Base-by-base conservation (phyloP, 2,888 invertebrate species). In the Drosophila flavopinicola region DNA sequence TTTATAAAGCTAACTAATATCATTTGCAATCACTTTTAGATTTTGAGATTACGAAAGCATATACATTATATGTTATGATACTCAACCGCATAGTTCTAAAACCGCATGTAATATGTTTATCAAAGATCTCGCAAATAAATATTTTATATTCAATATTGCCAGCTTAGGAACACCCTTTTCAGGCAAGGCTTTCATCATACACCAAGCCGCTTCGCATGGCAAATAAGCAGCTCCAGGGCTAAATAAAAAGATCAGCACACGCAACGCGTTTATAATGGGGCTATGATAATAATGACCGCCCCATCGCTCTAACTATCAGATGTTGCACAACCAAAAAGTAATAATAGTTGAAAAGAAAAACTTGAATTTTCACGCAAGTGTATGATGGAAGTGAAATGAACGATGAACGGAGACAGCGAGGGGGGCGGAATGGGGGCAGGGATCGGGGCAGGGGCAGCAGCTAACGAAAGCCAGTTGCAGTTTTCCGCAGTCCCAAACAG, bases 321-420 rank as follows among this genome's bases (percentile, higher is more conserved):
- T 52, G 45, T 82, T 82, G 61, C 59, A 63, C 41, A 82, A 85
- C 49, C 42, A 24, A 60, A 61, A 59, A 59, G 9, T 67, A 66
- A 74, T 68, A 66, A 65, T 57, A 45, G 68, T 42, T 65, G 35
- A 58, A 37, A 59, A 57, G 38, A 35, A 72, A 66, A 72, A 72
- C 72, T 51, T 77, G 72, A 68, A 82, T 82, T 82, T 85, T 66
- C 77, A 85, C 58, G 77, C 77, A 82, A 83, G 53, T 56, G 47
- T 53, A 42, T 39, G 61, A 6, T 53, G 61, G 60, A 69, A 73
- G 73, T 78, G 80, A 80, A 84, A 73, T 69, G 66, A 66, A 44
- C 48, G 41, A 32, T 41, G 15, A 41, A 29, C n/a, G 29, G 17
- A n/a, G 27, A 9, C 4, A n/a, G 7, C 7, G 4, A 11, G 11